phyloP scores from a whole-genome alignment of 2,797 vertebrate genomes.

The Sternotherus odoratus region DNA sequence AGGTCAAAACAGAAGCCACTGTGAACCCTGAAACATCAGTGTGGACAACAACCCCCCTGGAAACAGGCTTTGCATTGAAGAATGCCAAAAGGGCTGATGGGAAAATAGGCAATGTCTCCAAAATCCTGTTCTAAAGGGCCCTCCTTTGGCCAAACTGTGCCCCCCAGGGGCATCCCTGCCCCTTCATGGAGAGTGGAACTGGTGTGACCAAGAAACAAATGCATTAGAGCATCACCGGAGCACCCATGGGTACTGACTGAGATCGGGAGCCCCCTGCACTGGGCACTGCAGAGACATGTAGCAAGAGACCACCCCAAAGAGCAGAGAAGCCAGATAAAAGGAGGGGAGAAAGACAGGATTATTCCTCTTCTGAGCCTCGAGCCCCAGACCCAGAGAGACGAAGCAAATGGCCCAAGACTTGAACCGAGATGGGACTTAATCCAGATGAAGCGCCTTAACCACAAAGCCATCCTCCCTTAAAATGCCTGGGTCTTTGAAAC shows the following conservation, averaged over 20 bases:
- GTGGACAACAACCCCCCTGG: accelerated
- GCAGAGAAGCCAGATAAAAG: neutral
- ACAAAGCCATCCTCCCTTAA: neutral
- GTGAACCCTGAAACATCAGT: neutral
- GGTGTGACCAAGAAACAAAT: neutral
- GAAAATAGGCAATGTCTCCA: neutral
- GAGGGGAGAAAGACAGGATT: neutral
- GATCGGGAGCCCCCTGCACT: neutral
- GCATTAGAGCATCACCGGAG: accelerated
- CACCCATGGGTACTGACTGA: accelerated
- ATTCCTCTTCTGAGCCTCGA: neutral
- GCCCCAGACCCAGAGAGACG: neutral
- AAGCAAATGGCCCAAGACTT: neutral
- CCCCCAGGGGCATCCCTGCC: neutral
- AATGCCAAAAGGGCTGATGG: neutral
- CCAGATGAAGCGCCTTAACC: neutral
- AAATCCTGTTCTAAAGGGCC: neutral
- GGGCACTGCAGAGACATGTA: neutral
- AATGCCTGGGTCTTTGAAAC: neutral
- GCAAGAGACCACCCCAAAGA: neutral
- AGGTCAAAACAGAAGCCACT: neutral
- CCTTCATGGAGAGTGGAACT: neutral
- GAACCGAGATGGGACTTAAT: neutral
- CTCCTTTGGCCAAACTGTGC: neutral
- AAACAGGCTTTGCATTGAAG: neutral